phyloP scores from a whole-genome alignment of 2,113 vertebrate genomes.

The Salvelinus fontinalis region DNA sequence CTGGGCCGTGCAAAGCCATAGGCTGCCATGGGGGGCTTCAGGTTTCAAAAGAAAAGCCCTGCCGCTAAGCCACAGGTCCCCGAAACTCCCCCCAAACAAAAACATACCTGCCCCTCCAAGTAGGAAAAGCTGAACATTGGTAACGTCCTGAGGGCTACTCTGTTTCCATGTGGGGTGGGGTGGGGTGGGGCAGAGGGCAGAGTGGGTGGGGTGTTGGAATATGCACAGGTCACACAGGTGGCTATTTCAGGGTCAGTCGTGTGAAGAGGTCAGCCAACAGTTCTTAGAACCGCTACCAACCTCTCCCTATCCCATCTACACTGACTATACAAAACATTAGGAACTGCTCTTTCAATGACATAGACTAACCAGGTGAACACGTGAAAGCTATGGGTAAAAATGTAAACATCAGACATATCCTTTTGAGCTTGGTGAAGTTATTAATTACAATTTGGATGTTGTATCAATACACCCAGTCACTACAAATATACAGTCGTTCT shows the following conservation, averaged over 20 bases:
- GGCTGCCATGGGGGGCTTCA: slow-evolving; percentile 51
- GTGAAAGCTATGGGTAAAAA: no score
- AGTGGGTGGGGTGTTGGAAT: not conserved
- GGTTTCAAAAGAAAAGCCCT: slow-evolving; percentile 61
- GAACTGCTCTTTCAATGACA: no score
- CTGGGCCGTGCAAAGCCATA: slow-evolving; percentile 38
- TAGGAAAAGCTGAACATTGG: not conserved
- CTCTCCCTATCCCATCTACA: slow-evolving; percentile 17
- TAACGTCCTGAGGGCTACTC: not conserved
- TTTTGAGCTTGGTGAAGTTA: no score
- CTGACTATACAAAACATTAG: no score
- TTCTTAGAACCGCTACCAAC: not conserved
- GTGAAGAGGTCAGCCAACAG: not conserved
- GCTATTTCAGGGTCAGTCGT: not conserved
- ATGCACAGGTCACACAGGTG: no score
- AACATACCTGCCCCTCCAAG: not conserved
- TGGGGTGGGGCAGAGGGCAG: not conserved
- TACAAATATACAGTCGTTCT: no score
- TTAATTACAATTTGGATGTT: no score
- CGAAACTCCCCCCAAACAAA: not conserved
- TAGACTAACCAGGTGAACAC: no score
- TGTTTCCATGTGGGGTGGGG: not conserved
- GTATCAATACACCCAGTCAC: no score
- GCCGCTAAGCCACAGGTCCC: slow-evolving; percentile 38
- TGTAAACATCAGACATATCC: no score